These are phyloP conservation scores for Chaenocephalus aceratus DNA, from an alignment of 2,113 vertebrate genomes.

Conservation along the genomic window DNA sequence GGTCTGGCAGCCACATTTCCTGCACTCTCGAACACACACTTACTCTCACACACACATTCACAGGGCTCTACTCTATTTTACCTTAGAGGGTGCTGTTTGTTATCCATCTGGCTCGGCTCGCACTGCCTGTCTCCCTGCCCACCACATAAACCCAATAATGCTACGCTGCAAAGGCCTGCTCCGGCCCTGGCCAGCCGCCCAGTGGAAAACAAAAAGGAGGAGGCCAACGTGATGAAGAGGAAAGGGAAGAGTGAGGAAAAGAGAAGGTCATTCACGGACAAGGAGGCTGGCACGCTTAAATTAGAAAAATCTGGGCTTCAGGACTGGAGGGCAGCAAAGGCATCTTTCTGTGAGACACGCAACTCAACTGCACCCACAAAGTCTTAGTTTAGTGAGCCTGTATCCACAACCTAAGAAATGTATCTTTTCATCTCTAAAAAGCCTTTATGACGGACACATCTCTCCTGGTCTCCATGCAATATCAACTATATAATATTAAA, in stretches of 20 bases:
- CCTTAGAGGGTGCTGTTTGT: conserved; percentile 78
- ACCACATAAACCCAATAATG: conserved; percentile 79
- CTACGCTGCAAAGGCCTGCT: conserved; percentile 63
- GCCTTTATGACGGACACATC: background rate
- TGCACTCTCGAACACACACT: conserved; percentile 29
- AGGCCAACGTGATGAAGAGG: conserved; percentile 56
- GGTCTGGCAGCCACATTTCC: conserved; percentile 77
- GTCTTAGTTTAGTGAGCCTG: conserved; percentile 1
- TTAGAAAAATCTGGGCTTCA: conserved; percentile 27
- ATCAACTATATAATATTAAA: background rate
- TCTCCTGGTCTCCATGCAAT: background rate
- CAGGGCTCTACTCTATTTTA: conserved; percentile 62
- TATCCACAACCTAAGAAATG: background rate
- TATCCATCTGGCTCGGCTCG: conserved; percentile 76
- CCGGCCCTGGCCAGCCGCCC: conserved; percentile 62
- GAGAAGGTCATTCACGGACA: conserved; percentile 65
- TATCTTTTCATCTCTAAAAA: background rate
- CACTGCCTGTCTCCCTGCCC: conserved; percentile 72
- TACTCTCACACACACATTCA: conserved; percentile 24
- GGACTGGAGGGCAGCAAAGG: conserved; percentile 35
- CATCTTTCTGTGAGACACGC: conserved; percentile 20
- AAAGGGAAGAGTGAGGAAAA: conserved; percentile 62
- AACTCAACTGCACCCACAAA: conserved; percentile 16
- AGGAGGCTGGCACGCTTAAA: conserved; percentile 32
- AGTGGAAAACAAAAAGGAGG: conserved; percentile 72